Conservation (phyloP, 2,113 vertebrate genomes). For the Etheostoma spectabile region DNA sequence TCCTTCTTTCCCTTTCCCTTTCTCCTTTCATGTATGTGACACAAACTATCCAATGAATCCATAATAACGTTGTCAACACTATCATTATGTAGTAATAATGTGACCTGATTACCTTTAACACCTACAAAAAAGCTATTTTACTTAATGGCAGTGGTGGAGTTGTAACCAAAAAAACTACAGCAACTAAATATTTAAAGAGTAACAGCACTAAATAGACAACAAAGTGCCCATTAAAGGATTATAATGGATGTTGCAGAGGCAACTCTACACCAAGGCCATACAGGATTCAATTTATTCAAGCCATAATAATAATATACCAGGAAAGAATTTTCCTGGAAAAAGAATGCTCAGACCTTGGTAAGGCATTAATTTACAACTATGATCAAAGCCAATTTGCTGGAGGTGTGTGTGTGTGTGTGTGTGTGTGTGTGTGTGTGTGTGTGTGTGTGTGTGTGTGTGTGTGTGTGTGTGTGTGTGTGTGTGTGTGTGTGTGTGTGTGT, state of each 20-base stretch:
- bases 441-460: neutral
- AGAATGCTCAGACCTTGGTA: conserved; percentile 48
- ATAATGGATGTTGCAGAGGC: conserved; percentile 60
- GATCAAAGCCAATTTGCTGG: conserved; percentile 57
- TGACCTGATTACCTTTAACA: conserved; percentile 44
- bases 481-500: neutral
- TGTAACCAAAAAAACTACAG: conserved; percentile 56
- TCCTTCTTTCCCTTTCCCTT: neutral
- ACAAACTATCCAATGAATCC: conserved; percentile 32
- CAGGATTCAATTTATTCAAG: conserved; percentile 61
- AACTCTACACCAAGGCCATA: conserved; percentile 53
- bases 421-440: neutral
- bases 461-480: conserved; percentile 4
- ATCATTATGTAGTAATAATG: conserved; percentile 21
- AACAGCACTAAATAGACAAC: conserved; percentile 32
- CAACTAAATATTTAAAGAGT: conserved; percentile 41
- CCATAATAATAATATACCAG: conserved; percentile 43
- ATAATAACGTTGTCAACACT: conserved; percentile 35
- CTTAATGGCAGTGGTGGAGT: conserved; percentile 6
- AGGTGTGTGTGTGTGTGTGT: conserved; percentile 39
- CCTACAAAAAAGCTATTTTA: conserved; percentile 34
- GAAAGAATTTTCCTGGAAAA: conserved; percentile 46
- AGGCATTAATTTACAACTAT: conserved; percentile 72
- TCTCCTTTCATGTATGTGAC: conserved; percentile 7
- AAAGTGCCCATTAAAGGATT: conserved; percentile 59